These are phyloP conservation scores for Drosophila fuyamai DNA, from an alignment of 1,140 invertebrate species.

Conservation along the genomic window DNA sequence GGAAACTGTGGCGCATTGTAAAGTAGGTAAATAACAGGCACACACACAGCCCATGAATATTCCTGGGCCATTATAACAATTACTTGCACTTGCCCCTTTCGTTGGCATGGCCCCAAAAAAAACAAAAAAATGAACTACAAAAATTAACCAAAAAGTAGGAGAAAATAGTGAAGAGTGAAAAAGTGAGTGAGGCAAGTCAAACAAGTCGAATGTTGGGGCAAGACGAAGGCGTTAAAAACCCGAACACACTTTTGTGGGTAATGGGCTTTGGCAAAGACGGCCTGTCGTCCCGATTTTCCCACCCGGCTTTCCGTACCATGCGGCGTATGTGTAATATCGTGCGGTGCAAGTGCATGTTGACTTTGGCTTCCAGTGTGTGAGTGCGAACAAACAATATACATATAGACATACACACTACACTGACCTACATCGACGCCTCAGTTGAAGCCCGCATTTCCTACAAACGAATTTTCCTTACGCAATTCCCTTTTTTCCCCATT, in stretches of 20 bases:
- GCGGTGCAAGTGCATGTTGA: slow-evolving; percentile 67
- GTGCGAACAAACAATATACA: slow-evolving; percentile 48
- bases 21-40: slow-evolving; percentile 39
- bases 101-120: slow-evolving; percentile 25
- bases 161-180: slow-evolving; percentile 10
- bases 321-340: slow-evolving; percentile 62
- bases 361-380: slow-evolving; percentile 56
- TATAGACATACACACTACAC: slow-evolving; percentile 18
- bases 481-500: slow-evolving; percentile 45
- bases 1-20: slow-evolving; percentile 32
- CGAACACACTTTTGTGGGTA: slow-evolving; percentile 69
- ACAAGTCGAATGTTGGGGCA: slow-evolving; percentile 40
- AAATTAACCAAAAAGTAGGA: slow-evolving; percentile 31
- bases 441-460: slow-evolving; percentile 65
- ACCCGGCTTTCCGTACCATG: slow-evolving; percentile 30
- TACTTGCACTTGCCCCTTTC: slow-evolving; percentile 46
- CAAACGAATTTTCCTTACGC: slow-evolving; percentile 54
- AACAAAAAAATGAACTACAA: slow-evolving; percentile 11
- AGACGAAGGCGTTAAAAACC: slow-evolving; percentile 67
- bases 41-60: slow-evolving; percentile 41
- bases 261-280: slow-evolving; percentile 60
- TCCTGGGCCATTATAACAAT: slow-evolving; percentile 56
- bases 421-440: slow-evolving; percentile 70
- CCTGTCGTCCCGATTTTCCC: slow-evolving; percentile 24
- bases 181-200: slow-evolving; percentile 55